Evolutionary conservation across 2,888 invertebrate genomes (phyloP), one percentile per base, ranked within the genome.

Genomic region (Nymphalis urticae): DNA sequence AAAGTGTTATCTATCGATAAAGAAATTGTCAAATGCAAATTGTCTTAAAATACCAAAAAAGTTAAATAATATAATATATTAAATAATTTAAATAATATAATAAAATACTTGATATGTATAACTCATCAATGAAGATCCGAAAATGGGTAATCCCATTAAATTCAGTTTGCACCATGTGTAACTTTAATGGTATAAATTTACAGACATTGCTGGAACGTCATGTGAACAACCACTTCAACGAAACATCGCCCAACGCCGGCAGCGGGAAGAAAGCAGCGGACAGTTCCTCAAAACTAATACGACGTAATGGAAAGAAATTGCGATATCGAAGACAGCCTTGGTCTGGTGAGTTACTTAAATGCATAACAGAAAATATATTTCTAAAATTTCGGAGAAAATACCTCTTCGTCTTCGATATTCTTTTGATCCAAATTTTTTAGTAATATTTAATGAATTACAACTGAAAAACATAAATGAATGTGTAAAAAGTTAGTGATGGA

Each of bases 171-270:
- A 1, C 50, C 16, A 48, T 8, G n/a, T 53, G 21, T 64, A 70
- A 70, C 42, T 62, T 48, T 59, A 32, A 66, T 21, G 58, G 16
- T 59, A 27, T 13, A 21, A 71, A 68, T 66, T 94, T 94, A 48
- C 93, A 96, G 96, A 94, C 94, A 71, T 95, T 97, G 71, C 91
- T 98, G 77, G 97, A 98, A 88, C 94, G 98, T 78, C 98, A 99
- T 83, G 98, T 98, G 64, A 98, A 98, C 91, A 95, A 96, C 80
- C 98, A 98, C 87, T 98, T 98, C 91, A 93, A 94, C 77, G 95
- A 95, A 80, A 88, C 90, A 36, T 93, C 93, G 58, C 85, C 90
- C 5, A 94, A 92, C 82, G 92, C 94, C 68, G 94, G 94, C 73
- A 88, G 92, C 58, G 85, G 93, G 66, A 96, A 95, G 87, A 96